Evolutionary conservation across 37 sponge, comb jelly and placozoan species (phyloP).

Genomic region (Geodia barretti): DNA sequence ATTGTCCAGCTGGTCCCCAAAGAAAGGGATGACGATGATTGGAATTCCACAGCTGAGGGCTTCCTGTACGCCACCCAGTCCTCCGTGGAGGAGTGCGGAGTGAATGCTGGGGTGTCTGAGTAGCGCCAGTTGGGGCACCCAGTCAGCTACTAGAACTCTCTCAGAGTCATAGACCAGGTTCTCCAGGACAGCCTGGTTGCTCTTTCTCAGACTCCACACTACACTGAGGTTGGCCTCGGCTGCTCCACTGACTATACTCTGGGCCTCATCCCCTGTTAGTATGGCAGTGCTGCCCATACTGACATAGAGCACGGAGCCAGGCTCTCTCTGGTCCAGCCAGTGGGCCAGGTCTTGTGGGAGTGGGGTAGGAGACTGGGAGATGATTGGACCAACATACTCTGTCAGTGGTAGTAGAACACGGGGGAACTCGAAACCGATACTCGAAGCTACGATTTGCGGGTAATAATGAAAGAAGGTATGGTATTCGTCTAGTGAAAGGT

Average conservation of each 20-base stretch:
- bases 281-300: slow-evolving; percentile 59
- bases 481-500: background rate
- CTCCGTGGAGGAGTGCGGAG: slow-evolving; percentile 69
- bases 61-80: slow-evolving; percentile 60
- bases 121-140: slow-evolving; percentile 63
- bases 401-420: slow-evolving; percentile 30
- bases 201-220: slow-evolving; percentile 57
- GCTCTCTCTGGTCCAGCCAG: slow-evolving; percentile 41
- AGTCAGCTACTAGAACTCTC: slow-evolving; percentile 34
- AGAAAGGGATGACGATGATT: slow-evolving; percentile 32
- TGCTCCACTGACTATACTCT: slow-evolving; percentile 28
- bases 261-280: slow-evolving; percentile 14
- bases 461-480: background rate
- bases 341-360: slow-evolving; percentile 11
- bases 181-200: slow-evolving; percentile 33
- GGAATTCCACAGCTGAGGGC: slow-evolving; percentile 61
- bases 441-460: slow-evolving; percentile 27
- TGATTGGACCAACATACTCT: slow-evolving; percentile 43
- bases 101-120: slow-evolving; percentile 29
- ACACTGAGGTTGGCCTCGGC: slow-evolving; percentile 15
- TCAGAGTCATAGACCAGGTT: slow-evolving; percentile 18
- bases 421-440: slow-evolving; percentile 60
- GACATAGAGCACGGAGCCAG: slow-evolving; percentile 53
- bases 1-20: slow-evolving; percentile 34
- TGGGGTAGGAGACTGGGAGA: slow-evolving; percentile 9